Evolutionary conservation across 2,888 invertebrate species (phyloP).

Genomic region (Megalurothrips usitatus): DNA sequence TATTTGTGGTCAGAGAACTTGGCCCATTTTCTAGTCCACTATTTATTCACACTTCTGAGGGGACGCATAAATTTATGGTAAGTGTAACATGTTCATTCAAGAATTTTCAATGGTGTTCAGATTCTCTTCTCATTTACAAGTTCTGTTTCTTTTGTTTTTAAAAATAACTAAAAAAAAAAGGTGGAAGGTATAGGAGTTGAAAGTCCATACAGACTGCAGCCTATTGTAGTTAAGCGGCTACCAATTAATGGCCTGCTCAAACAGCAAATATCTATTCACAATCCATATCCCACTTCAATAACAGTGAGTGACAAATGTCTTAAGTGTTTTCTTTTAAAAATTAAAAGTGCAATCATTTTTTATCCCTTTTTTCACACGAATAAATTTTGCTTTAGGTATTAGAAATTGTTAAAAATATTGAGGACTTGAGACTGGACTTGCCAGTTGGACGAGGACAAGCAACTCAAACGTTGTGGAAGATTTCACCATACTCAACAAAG

Average conservation of each 20-base stretch:
- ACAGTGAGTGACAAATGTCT: constrained; percentile 57
- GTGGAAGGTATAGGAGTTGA: constrained; percentile 80
- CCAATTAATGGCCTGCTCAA: constrained; percentile 88
- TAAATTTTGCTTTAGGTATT: constrained; percentile 34
- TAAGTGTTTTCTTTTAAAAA: background rate
- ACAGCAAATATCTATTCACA: constrained; percentile 87
- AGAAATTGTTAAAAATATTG: constrained; percentile 77
- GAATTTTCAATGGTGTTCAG: background rate
- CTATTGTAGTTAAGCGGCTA: constrained; percentile 83
- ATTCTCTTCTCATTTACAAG: background rate
- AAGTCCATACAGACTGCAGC: constrained; percentile 87
- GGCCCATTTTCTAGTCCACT: constrained; percentile 82
- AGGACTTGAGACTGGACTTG: constrained; percentile 82
- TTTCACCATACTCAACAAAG: constrained; percentile 83
- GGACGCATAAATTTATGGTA: constrained; percentile 82
- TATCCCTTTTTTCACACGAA: background rate
- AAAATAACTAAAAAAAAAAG: constrained; percentile 45
- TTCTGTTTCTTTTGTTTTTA: constrained; percentile 27
- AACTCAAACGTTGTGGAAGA: constrained; percentile 79
- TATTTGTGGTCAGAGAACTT: constrained; percentile 88
- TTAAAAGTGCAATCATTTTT: too few relatives aligned
- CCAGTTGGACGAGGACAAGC: constrained; percentile 74
- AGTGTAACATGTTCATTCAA: constrained; percentile 37
- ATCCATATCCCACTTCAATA: constrained; percentile 82
- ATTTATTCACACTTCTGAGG: constrained; percentile 91